Evolutionary conservation across 2,797 vertebrate genomes (phyloP).

Genomic region (Takifugu rubripes): DNA sequence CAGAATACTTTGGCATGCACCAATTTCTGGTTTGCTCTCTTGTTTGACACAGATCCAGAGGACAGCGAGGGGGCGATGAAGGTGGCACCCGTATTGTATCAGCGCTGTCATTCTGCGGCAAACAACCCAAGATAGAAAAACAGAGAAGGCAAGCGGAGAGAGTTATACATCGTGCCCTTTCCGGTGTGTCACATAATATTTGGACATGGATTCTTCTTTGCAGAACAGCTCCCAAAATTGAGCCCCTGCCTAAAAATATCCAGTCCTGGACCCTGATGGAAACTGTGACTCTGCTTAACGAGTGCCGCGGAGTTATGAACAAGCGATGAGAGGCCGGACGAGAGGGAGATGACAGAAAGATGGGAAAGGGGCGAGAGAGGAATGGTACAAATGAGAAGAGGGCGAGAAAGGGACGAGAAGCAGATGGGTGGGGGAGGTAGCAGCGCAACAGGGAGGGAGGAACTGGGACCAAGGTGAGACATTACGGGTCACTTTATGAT

Average conservation of each 20-base stretch:
- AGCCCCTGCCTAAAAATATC: conserved; percentile 58
- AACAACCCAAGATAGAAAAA: conserved; percentile 22
- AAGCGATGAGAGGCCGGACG: conserved; percentile 63
- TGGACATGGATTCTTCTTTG: conserved; percentile 53
- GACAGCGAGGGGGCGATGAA: conserved; percentile 62
- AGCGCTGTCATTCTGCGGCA: conserved; percentile 31
- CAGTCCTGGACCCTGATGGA: conserved; percentile 57
- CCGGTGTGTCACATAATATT: conserved; percentile 49
- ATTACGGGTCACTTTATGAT: conserved; percentile 29
- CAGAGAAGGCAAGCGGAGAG: conserved; percentile 6
- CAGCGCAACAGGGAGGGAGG: conserved; percentile 6
- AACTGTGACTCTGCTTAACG: conserved; percentile 58
- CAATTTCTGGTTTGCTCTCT: conserved; percentile 68
- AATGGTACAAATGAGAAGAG: conserved; percentile 21
- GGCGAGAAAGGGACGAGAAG: conserved; percentile 49
- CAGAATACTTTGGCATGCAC: conserved; percentile 76
- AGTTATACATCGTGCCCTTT: conserved; percentile 25
- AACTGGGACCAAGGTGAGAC: conserved; percentile 25
- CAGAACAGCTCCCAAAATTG: conserved; percentile 34
- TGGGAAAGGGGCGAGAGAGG: conserved; percentile 43
- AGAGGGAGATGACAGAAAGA: conserved; percentile 58
- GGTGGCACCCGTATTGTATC: conserved; percentile 46
- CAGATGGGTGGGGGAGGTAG: conserved; percentile 41
- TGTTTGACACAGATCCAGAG: conserved; percentile 72
- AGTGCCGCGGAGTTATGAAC: conserved; percentile 60